Base-by-base conservation (phyloP, 2,888 invertebrate genomes). In the Lottia gigantea region DNA sequence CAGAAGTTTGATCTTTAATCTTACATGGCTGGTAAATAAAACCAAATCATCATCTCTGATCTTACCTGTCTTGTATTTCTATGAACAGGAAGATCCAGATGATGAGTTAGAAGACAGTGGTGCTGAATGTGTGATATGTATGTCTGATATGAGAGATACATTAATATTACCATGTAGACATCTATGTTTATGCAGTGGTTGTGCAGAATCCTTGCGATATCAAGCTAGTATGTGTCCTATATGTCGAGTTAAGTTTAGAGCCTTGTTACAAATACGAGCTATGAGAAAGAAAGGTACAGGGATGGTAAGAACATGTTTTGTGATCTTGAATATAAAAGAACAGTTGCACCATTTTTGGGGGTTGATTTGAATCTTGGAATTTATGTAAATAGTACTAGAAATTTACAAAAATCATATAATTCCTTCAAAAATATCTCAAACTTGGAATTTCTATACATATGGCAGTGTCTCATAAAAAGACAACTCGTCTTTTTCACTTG, bases 121-220 rank as follows among this genome's bases (percentile, higher is more conserved):
- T 1, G 95, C 96, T 0, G 99, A 99, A 89, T 99, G 99, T 90
- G 98, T 99, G 49, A 98, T 99, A 86, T 99, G 99, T 89, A 98
- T 99, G 97, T 96, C 96, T 83, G 98, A 99, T 87, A 94, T 96
- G 23, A 92, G 98, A 4, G 98, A 99, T 89, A 99, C 98, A 0
- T 91, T 99, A 68, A 98, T 99, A 83, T 91, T 99, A 83, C 98
- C 99, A 0, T 99, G 99, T 88, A 91, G 96, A 46, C 99, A 99
- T 90, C 91, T 99, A 69, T 99, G 98, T 87, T 91, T 99, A 75
- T 99, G 98, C 89, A 96, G 97, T 90, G 94, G 95, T 0, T 99
- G 98, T 90, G 98, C 98, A 0, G 98, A 98, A 90, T 97, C 97
- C 0, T 91, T 99, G 73, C 92, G 98, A 77, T 98, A 97, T 76